Conservation (phyloP, 1,140 invertebrate species). For the Heterodera schachtii region DNA sequence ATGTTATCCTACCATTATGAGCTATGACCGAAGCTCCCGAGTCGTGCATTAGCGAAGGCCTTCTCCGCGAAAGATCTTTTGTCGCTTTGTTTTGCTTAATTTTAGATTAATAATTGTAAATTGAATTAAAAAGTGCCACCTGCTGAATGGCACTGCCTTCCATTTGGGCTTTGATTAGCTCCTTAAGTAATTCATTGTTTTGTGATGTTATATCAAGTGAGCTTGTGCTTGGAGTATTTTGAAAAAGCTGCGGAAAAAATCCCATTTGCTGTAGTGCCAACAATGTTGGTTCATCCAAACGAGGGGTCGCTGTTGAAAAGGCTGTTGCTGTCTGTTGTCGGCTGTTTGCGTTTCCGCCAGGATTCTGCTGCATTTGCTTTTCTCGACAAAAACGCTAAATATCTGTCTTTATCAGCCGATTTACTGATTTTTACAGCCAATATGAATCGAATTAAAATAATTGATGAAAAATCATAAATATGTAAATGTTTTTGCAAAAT, state of each 20-base stretch:
- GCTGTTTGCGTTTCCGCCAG: neutral
- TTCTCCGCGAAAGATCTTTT: neutral
- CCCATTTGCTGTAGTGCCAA: constrained; percentile 3
- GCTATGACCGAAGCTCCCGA: neutral
- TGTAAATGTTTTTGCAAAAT: too few species aligned
- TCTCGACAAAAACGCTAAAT: too few species aligned
- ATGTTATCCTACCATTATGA: neutral
- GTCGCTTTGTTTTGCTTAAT: neutral
- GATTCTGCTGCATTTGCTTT: neutral
- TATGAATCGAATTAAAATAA: too few species aligned
- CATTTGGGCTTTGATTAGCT: neutral
- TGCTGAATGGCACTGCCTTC: neutral
- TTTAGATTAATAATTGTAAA: neutral
- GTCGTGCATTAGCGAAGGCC: constrained; percentile 8
- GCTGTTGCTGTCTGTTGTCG: neutral
- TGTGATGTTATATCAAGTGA: neutral
- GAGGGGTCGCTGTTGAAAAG: neutral
- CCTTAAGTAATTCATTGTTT: neutral
- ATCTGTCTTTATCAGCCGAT: too few species aligned
- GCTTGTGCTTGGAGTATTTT: neutral
- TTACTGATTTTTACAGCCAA: too few species aligned
- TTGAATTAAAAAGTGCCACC: neutral
- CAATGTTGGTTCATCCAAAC: constrained; percentile 4
- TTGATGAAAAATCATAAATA: too few species aligned
- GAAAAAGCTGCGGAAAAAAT: constrained; percentile 8